Evolutionary conservation across 2,113 vertebrate genomes (phyloP).

Genomic region (Nothobranchius furzeri): DNA sequence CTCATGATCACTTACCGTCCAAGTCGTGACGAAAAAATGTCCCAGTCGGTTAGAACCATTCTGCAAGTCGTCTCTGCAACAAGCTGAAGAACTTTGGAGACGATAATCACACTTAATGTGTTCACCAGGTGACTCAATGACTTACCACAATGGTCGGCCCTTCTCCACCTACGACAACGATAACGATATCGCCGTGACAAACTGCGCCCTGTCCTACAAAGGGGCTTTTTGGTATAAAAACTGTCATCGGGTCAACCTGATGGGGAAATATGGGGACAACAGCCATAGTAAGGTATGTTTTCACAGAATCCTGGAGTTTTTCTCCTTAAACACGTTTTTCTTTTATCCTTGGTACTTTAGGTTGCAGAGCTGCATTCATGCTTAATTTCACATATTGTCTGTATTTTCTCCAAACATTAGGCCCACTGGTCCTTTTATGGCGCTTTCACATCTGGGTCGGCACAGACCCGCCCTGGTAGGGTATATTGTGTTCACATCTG

Average conservation of each 20-base stretch:
- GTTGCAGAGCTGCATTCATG: too few species aligned
- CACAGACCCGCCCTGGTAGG: too few species aligned
- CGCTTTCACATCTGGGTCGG: too few species aligned
- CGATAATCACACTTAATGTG: neutral
- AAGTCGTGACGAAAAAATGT: neutral
- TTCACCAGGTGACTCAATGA: constrained; percentile 90
- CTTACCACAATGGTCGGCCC: constrained; percentile 89
- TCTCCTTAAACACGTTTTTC: too few species aligned
- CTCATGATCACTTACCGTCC: too few species aligned
- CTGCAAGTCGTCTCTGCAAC: neutral
- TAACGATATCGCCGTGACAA: constrained; percentile 94
- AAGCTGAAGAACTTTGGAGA: neutral
- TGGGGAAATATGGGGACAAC: constrained; percentile 91
- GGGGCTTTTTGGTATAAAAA: constrained; percentile 99
- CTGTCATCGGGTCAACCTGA: constrained; percentile 95
- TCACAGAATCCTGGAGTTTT: neutral
- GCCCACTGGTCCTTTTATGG: too few species aligned
- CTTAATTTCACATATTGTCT: too few species aligned
- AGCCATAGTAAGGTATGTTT: constrained; percentile 92
- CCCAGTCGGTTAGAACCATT: neutral
- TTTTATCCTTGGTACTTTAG: too few species aligned
- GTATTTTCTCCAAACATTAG: too few species aligned
- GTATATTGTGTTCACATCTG: too few species aligned
- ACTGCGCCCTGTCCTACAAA: constrained; percentile 96
- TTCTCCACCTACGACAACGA: constrained; percentile 98